phyloP scores from a whole-genome alignment of 2,113 vertebrate species.

The Paraplagusia blochii region DNA sequence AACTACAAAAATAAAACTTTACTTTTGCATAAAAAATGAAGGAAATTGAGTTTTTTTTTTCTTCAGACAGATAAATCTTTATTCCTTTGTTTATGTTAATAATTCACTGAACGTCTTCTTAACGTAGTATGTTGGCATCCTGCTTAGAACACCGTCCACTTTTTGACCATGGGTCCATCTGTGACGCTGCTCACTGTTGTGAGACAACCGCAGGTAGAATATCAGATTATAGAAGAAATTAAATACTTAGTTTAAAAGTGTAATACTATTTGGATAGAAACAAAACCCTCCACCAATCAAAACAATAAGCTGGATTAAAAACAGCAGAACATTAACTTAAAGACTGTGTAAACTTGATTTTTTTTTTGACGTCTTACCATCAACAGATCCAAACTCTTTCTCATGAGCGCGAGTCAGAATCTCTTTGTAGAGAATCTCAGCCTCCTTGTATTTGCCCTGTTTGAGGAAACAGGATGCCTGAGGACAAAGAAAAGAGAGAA shows the following conservation, averaged over 20 bases:
- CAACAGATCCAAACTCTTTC: conserved; percentile 97
- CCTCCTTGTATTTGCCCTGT: conserved; percentile 95
- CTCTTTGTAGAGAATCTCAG: conserved; percentile 95
- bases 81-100: conserved; percentile 38
- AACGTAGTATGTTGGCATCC: conserved; percentile 22
- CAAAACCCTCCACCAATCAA: conserved; percentile 1
- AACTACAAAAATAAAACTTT: conserved; percentile 14
- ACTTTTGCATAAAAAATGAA: conserved; percentile 27
- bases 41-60: conserved; percentile 21
- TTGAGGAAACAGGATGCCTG: conserved; percentile 98
- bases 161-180: conserved; percentile 49
- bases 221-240: conserved; percentile 22
- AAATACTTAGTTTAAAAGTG: not conserved
- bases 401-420: conserved; percentile 96
- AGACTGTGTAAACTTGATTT: not conserved
- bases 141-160: conserved; percentile 52
- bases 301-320: not conserved
- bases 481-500: conserved; percentile 29
- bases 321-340: not conserved
- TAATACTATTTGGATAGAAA: not conserved
- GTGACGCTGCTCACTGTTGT: conserved; percentile 44
- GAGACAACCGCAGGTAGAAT: conserved; percentile 28
- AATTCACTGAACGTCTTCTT: conserved; percentile 28
- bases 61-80: conserved; percentile 37
- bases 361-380: conserved; percentile 79